Evolutionary conservation across 2,797 vertebrate genomes (phyloP), one percentile per base, ranked within the genome.

Genomic region (Uromys caudimaculatus): DNA sequence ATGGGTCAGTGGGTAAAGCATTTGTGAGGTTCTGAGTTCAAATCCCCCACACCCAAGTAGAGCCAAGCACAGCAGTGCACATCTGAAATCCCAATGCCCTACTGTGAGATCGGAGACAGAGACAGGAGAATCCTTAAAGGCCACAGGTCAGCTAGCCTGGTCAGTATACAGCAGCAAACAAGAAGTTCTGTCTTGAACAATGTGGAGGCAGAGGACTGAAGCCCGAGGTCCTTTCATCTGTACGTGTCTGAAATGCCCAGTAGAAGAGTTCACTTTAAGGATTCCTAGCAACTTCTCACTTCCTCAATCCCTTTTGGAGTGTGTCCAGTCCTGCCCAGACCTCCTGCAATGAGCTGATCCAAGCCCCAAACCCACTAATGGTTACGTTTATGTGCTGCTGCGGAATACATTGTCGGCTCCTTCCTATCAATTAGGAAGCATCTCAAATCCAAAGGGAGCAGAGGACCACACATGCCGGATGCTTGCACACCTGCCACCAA

Each of bases 401-500:
- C 44, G 83, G n/a, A 83, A 83, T 6, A 17, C 35, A 69, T 0
- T 67, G 93, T 60, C 44, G 56, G 71, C 56, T 87, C 71, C 27
- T 95, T 73, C 77, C 67, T 71, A 94, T 85, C 35, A 73, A 58
- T 77, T 81, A 82, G 58, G 54, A 89, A 89, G 44, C 21, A 56
- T 77, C 84, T 77, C 47, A 67, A 89, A 89, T 35, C n/a, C 62
- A 47, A 54, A 44, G 35, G 56, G 47, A 81, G 47, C 60, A 86
- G 24, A 41, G 85, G 77, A 62, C 23, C 3, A 29, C 13, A 47
- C 32, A 38, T 4, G 35, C 69, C 12, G 52, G 79, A 89, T 13
- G 41, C 44, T 73, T 52, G 11, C 23, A 86, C 4, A 21, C 47
- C 35, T 19, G n/a, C 73, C 21, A 3, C 56, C n/a, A 50, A 92